phyloP scores from a whole-genome alignment of 2,888 invertebrate genomes.

The Pseudococcus jackbeardsleyi region DNA sequence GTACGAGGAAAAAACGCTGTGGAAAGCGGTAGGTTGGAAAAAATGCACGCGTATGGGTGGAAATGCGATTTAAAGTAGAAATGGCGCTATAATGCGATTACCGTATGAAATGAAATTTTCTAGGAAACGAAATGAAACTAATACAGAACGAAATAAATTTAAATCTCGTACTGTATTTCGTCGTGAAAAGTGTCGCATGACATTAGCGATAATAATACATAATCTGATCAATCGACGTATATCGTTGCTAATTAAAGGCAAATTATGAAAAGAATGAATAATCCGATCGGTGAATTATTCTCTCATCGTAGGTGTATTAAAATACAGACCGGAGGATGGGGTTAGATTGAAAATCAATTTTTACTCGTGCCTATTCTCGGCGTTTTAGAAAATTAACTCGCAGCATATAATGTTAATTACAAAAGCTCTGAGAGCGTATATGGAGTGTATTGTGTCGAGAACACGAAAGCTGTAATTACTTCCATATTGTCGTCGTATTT shows the following conservation, averaged over 20 bases:
- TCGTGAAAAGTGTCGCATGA: slow-evolving; percentile 47
- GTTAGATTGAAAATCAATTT: slow-evolving; percentile 37
- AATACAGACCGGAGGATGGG: neutral
- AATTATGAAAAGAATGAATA: slow-evolving; percentile 45
- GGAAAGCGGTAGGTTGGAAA: neutral
- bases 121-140: slow-evolving; percentile 41
- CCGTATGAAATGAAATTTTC: slow-evolving; percentile 50
- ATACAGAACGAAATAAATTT: slow-evolving; percentile 43
- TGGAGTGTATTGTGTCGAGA: neutral
- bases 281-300: neutral
- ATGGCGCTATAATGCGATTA: slow-evolving; percentile 53
- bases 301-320: neutral
- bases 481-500: neutral
- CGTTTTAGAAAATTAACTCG: slow-evolving; percentile 14
- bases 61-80: slow-evolving; percentile 41
- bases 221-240: slow-evolving; percentile 36
- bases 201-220: slow-evolving; percentile 41
- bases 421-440: slow-evolving; percentile 1
- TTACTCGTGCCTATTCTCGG: neutral
- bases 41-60: slow-evolving; percentile 19
- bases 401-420: slow-evolving; percentile 3
- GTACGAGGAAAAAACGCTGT: neutral
- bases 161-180: slow-evolving; percentile 18
- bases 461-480: slow-evolving; percentile 14
- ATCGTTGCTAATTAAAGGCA: slow-evolving; percentile 27